phyloP scores from a whole-genome alignment of 2,797 vertebrate genomes.

The Galaxias olidus region DNA sequence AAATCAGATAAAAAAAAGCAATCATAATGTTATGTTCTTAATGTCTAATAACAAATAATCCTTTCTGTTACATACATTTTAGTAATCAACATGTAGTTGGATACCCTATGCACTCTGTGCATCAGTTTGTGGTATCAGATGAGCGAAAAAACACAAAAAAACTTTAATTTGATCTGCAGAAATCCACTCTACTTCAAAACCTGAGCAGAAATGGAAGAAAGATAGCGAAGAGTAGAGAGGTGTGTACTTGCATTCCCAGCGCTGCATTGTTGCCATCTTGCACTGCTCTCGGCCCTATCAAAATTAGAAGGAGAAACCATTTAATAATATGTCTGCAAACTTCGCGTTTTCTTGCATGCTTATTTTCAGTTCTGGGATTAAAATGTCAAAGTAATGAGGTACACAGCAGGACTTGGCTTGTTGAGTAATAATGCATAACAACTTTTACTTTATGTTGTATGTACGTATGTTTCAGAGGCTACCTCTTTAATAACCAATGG shows the following conservation, averaged over 20 bases:
- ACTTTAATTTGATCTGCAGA: constrained; percentile 45
- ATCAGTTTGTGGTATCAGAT: constrained; percentile 76
- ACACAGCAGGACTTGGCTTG: no score
- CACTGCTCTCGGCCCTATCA: constrained; percentile 89
- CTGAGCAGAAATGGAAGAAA: constrained; percentile 84
- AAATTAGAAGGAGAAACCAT: no score
- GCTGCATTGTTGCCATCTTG: constrained; percentile 87
- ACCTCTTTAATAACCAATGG: constrained; percentile 50
- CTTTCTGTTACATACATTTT: constrained; percentile 38
- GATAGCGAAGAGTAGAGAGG: constrained; percentile 83
- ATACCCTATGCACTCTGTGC: constrained; percentile 70
- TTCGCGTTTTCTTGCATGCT: no score
- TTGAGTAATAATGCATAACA: no score
- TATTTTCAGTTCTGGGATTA: no score
- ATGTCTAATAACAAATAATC: constrained; percentile 39
- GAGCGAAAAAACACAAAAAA: constrained; percentile 47
- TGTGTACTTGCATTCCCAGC: constrained; percentile 75
- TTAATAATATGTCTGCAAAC: no score
- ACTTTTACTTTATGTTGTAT: no score
- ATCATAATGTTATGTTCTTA: constrained; percentile 59
- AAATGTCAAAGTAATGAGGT: no score
- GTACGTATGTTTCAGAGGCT: constrained; percentile 44
- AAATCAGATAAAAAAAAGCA: constrained; percentile 41
- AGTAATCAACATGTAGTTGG: constrained; percentile 56
- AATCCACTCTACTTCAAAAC: constrained; percentile 86